A percentile compares a stretch with the other conserved stretches of the same genome.
Evolutionary conservation across 2,888 invertebrate species (phyloP).

Genomic region (Coleophora flavipennella): DNA sequence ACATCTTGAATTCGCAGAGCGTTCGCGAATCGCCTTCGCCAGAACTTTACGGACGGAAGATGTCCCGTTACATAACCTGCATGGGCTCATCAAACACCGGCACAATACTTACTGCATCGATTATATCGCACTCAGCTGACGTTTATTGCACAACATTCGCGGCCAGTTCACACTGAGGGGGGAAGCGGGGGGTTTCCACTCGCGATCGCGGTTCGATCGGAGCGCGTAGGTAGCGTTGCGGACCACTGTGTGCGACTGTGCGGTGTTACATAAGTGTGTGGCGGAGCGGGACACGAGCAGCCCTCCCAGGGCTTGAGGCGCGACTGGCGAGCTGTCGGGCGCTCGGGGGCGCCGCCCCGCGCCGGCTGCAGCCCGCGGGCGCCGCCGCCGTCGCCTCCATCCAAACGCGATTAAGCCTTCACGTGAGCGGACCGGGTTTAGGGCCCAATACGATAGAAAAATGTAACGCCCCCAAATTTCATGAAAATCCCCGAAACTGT

Average conservation of each 20-base stretch:
- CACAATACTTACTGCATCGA: conserved; percentile 59
- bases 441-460: too few relatives aligned
- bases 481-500: too few relatives aligned
- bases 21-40: neutral
- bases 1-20: conserved; percentile 1
- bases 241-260: conserved; percentile 66
- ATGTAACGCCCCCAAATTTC: too few relatives aligned
- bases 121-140: conserved; percentile 66
- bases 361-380: conserved; percentile 35
- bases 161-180: conserved; percentile 29
- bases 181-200: conserved; percentile 27
- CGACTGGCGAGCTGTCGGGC: conserved; percentile 57
- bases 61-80: conserved; percentile 61
- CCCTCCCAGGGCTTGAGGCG: conserved; percentile 62
- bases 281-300: conserved; percentile 57
- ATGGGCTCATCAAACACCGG: conserved; percentile 50
- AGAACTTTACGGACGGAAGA: conserved; percentile 4
- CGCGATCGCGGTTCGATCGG: conserved; percentile 42
- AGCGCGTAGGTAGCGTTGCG: conserved; percentile 47
- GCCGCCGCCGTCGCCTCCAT: conserved; percentile 33
- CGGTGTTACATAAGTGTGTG: conserved; percentile 68
- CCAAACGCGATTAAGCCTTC: conserved; percentile 63
- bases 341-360: conserved; percentile 60
- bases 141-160: conserved; percentile 42
- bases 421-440: conserved; percentile 43